Percentiles rank a stretch among this genome's conserved stretches.
Conservation (phyloP, 2,797 vertebrate species). For the Atherinosoma microstoma region DNA sequence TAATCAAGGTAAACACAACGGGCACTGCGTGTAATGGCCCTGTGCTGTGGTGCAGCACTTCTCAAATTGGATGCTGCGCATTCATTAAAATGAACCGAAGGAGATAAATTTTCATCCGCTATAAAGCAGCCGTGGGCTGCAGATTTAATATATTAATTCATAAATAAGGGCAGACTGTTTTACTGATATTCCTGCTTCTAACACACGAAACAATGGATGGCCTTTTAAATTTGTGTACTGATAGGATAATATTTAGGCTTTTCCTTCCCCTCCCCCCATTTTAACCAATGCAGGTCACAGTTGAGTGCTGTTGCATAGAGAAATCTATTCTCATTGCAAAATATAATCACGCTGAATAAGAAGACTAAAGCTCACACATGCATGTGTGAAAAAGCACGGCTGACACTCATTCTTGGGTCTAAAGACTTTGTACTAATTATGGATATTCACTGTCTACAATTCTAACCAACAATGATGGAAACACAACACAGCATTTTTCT, state of each 20-base stretch:
- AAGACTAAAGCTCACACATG: background rate
- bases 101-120: background rate
- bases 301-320: background rate
- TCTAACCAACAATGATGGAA: too few relatives aligned
- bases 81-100: slow-evolving; percentile 21
- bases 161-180: slow-evolving; percentile 1
- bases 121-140: background rate
- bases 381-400: background rate
- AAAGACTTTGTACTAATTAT: background rate
- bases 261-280: background rate
- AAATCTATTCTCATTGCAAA: background rate
- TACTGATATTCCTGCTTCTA: background rate
- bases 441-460: too few relatives aligned
- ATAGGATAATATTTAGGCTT: background rate
- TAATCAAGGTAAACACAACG: slow-evolving; percentile 33
- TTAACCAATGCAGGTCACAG: background rate
- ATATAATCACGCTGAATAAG: too few relatives aligned
- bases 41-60: slow-evolving; percentile 19
- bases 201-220: background rate
- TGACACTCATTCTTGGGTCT: background rate
- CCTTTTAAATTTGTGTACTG: background rate
- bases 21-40: slow-evolving; percentile 9
- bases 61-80: slow-evolving; percentile 24
- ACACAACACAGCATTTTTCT: background rate
- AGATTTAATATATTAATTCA: slow-evolving; percentile 8